A percentile compares a stretch with the other conserved stretches of the same genome.
Conservation (phyloP, 2,888 invertebrate species). For the Polydrusus pterygomalis region DNA sequence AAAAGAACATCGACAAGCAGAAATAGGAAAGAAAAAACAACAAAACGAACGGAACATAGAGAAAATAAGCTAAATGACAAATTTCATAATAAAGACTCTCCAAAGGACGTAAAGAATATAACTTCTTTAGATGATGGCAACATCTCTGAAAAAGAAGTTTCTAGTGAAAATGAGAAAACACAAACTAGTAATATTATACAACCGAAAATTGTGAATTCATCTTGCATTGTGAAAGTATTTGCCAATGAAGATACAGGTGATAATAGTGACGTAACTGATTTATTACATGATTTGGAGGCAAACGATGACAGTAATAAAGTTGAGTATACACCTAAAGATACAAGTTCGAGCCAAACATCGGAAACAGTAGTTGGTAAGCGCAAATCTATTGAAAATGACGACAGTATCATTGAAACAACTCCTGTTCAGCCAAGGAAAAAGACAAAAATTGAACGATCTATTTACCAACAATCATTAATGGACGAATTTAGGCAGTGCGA, state of each 20-base stretch:
- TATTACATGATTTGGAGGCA: too few species aligned
- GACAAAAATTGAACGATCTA: not conserved
- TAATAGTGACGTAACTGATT: not conserved
- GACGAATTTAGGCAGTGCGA: not conserved
- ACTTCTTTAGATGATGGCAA: not conserved
- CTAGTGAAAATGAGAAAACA: not conserved
- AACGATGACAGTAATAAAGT: not conserved
- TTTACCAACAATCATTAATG: not conserved
- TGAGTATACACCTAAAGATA: too few species aligned
- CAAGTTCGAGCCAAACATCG: not conserved
- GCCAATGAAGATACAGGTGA: not conserved
- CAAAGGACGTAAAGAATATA: not conserved
- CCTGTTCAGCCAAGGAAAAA: conserved; percentile 15
- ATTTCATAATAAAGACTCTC: not conserved
- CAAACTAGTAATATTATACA: not conserved
- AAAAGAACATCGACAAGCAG: too few species aligned
- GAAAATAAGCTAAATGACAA: not conserved
- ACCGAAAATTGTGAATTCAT: not conserved
- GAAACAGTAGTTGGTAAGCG: not conserved
- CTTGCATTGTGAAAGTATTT: not conserved
- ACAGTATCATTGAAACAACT: not conserved
- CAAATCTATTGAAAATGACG: not conserved
- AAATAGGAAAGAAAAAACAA: not conserved
- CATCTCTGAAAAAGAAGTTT: not conserved
- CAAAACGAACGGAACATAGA: too few species aligned